A percentile compares a stretch with the other conserved stretches of the same genome.
These are phyloP conservation scores for Euproctis similis DNA, from an alignment of 2,888 invertebrate genomes.

Conservation along the genomic window DNA sequence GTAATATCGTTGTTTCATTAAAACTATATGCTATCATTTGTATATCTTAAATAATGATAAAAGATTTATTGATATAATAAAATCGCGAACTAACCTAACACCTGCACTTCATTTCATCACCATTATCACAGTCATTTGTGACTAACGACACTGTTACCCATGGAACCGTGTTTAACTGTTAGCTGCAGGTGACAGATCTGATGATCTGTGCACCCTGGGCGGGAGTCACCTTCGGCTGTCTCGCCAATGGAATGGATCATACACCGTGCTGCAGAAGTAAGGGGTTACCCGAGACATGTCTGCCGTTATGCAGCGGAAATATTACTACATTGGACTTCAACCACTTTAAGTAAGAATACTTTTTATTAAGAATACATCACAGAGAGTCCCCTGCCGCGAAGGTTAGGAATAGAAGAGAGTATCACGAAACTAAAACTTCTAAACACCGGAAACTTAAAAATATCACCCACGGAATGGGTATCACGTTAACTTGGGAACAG, in stretches of 20 bases:
- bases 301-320: slow-evolving; percentile 86
- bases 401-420: too few relatives aligned
- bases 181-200: slow-evolving; percentile 84
- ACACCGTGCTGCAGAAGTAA: slow-evolving; percentile 85
- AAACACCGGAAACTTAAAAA: too few relatives aligned
- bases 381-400: too few relatives aligned
- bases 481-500: too few relatives aligned
- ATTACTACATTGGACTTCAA: slow-evolving; percentile 86
- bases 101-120: not conserved
- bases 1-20: too few relatives aligned
- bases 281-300: slow-evolving; percentile 84
- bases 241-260: slow-evolving; percentile 88
- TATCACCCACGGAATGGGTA: too few relatives aligned
- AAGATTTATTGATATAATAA: too few relatives aligned
- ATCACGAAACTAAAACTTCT: too few relatives aligned
- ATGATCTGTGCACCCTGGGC: slow-evolving; percentile 95
- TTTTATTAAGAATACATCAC: too few relatives aligned
- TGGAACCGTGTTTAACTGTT: slow-evolving; percentile 42
- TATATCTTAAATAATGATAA: too few relatives aligned
- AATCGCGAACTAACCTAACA: slow-evolving; percentile 10
- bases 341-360: slow-evolving; percentile 87
- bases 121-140: slow-evolving; percentile 35
- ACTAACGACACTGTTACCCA: slow-evolving; percentile 59
- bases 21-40: too few relatives aligned
- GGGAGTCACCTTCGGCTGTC: slow-evolving; percentile 84